Evolutionary conservation across 2,797 vertebrate species (phyloP).

Genomic region (Xenops minutus): DNA sequence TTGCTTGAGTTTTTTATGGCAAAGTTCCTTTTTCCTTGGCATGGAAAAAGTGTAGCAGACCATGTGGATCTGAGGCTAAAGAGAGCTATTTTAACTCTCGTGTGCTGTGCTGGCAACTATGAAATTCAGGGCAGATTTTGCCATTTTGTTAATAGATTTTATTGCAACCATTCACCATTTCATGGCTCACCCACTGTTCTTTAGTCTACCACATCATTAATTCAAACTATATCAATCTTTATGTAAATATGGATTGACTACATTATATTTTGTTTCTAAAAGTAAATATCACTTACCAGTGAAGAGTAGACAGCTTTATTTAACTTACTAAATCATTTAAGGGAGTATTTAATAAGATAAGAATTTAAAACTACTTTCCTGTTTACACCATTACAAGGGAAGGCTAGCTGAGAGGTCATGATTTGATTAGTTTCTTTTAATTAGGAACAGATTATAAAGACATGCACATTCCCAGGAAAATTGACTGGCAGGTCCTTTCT

Average conservation of each 20-base stretch:
- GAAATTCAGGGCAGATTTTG: slow-evolving; percentile 22
- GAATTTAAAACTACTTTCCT: slow-evolving; percentile 33
- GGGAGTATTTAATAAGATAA: slow-evolving; percentile 3
- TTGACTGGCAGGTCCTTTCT: not conserved
- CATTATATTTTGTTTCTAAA: not conserved
- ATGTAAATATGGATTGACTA: not conserved
- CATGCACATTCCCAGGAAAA: not conserved
- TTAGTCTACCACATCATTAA: not conserved
- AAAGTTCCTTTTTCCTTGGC: not conserved
- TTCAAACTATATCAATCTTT: not conserved
- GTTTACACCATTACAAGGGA: not conserved
- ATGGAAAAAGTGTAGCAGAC: not conserved
- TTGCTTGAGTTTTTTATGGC: not conserved
- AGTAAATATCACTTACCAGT: not conserved
- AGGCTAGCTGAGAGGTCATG: not conserved
- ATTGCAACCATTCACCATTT: not conserved
- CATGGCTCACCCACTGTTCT: not conserved
- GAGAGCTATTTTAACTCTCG: not conserved
- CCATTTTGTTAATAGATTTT: slow-evolving; percentile 2
- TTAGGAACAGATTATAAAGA: slow-evolving; percentile 38
- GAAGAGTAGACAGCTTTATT: slow-evolving; percentile 13
- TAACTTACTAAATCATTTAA: slow-evolving; percentile 30
- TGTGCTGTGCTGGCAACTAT: not conserved
- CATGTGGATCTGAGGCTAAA: not conserved
- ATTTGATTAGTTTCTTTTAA: slow-evolving; percentile 52